These are phyloP conservation scores for Chirona hameri DNA, from an alignment of 2,888 invertebrate species.

Conservation along the genomic window DNA sequence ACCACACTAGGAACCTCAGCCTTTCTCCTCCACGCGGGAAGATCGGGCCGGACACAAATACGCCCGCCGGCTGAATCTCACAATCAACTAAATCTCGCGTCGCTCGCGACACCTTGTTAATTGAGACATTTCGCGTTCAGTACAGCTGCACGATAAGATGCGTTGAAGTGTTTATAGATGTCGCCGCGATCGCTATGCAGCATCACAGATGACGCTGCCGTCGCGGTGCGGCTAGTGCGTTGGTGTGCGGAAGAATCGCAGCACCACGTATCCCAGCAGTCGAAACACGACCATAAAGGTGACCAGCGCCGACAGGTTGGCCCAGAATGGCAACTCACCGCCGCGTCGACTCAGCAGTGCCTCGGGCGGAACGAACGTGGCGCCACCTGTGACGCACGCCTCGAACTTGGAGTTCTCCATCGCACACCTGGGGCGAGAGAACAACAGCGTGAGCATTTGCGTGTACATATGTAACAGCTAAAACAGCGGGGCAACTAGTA, in stretches of 20 bases:
- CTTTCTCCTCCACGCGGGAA: too few relatives aligned
- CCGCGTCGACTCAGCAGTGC: slow-evolving; percentile 65
- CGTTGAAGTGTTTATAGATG: too few relatives aligned
- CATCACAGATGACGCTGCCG: background rate
- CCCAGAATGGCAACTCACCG: slow-evolving; percentile 61
- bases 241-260: slow-evolving; percentile 55
- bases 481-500: too few relatives aligned
- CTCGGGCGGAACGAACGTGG: slow-evolving; percentile 59
- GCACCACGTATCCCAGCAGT: slow-evolving; percentile 65
- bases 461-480: too few relatives aligned
- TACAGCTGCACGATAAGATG: too few relatives aligned
- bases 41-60: too few relatives aligned
- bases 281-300: slow-evolving; percentile 68
- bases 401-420: slow-evolving; percentile 60
- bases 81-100: too few relatives aligned
- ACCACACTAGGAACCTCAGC: too few relatives aligned
- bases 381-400: slow-evolving; percentile 55
- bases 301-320: slow-evolving; percentile 65
- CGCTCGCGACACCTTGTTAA: too few relatives aligned
- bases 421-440: slow-evolving; percentile 56
- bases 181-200: background rate
- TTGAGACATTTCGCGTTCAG: too few relatives aligned
- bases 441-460: background rate
- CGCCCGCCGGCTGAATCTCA: too few relatives aligned
- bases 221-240: slow-evolving; percentile 31